Percentiles rank a stretch among this genome's conserved stretches.
phyloP scores from a whole-genome alignment of 2,113 vertebrate species.

The Dromaius novaehollandiae region DNA sequence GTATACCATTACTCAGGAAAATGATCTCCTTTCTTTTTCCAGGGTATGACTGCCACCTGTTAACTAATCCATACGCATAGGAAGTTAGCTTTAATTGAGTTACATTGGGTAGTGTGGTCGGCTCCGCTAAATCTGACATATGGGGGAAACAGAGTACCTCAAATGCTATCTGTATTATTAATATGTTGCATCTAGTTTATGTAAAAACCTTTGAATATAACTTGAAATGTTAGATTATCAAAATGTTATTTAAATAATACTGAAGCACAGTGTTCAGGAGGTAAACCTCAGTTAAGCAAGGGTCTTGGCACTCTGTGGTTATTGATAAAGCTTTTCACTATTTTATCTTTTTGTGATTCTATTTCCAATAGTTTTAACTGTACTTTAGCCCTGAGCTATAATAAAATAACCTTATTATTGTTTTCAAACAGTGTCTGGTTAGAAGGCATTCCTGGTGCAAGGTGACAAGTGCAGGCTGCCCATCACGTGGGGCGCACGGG shows the following conservation, averaged over 20 bases:
- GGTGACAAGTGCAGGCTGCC: too few species aligned
- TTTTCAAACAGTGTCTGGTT: too few species aligned
- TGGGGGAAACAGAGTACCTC: not conserved
- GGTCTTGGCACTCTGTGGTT: not conserved
- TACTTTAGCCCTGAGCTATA: not conserved
- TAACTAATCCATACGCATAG: rapidly evolving
- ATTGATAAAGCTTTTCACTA: not conserved
- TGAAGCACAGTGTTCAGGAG: not conserved
- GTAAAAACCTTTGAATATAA: not conserved
- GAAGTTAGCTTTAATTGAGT: not conserved
- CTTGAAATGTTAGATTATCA: not conserved
- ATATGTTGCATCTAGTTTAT: not conserved
- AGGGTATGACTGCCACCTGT: not conserved
- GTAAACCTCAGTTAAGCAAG: not conserved
- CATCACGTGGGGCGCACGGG: too few species aligned
- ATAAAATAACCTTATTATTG: too few species aligned
- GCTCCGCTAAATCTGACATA: not conserved
- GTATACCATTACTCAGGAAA: not conserved
- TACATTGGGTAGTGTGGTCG: not conserved
- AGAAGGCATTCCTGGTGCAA: too few species aligned
- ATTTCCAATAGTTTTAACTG: not conserved
- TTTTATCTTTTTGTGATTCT: not conserved
- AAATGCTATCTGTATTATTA: not conserved
- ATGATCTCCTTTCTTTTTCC: not conserved
- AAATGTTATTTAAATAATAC: not conserved